Conservation (phyloP, 2,888 invertebrate species). For the Drosophila melanosoma region DNA sequence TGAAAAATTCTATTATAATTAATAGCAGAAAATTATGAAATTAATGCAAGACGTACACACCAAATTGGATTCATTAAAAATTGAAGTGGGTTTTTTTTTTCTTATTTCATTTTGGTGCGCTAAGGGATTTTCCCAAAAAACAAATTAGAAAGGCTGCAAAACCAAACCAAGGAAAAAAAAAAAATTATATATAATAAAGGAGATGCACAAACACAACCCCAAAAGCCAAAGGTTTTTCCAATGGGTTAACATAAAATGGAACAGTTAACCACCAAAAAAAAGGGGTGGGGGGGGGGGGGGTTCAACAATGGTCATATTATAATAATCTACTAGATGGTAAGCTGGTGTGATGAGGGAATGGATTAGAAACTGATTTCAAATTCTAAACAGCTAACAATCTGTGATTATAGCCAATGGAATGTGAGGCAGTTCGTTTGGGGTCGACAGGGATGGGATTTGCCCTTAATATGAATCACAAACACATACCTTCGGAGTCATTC, state of each 20-base stretch:
- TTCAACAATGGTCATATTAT: slow-evolving; percentile 48
- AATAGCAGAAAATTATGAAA: slow-evolving; percentile 79
- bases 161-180: neutral
- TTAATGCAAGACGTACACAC: slow-evolving; percentile 72
- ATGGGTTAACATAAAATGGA: slow-evolving; percentile 7
- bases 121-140: slow-evolving; percentile 68
- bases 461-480: neutral
- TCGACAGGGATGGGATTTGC: neutral
- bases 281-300: slow-evolving; percentile 1
- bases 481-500: neutral
- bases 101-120: slow-evolving; percentile 8
- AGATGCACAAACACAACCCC: slow-evolving; percentile 20
- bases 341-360: slow-evolving; percentile 32
- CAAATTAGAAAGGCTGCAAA: slow-evolving; percentile 57
- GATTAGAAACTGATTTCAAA: slow-evolving; percentile 40
- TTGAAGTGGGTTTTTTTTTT: slow-evolving; percentile 70
- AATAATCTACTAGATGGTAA: slow-evolving; percentile 30
- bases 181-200: too few relatives aligned
- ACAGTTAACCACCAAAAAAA: slow-evolving; percentile 7
- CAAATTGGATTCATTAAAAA: slow-evolving; percentile 80
- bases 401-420: slow-evolving; percentile 7
- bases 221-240: slow-evolving; percentile 39
- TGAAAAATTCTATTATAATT: slow-evolving; percentile 80
- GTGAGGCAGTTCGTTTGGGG: neutral
- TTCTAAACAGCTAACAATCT: slow-evolving; percentile 28